Evolutionary conservation across 2,888 invertebrate genomes (phyloP), one percentile per base, ranked within the genome.

Genomic region (Uropetala carovei): DNA sequence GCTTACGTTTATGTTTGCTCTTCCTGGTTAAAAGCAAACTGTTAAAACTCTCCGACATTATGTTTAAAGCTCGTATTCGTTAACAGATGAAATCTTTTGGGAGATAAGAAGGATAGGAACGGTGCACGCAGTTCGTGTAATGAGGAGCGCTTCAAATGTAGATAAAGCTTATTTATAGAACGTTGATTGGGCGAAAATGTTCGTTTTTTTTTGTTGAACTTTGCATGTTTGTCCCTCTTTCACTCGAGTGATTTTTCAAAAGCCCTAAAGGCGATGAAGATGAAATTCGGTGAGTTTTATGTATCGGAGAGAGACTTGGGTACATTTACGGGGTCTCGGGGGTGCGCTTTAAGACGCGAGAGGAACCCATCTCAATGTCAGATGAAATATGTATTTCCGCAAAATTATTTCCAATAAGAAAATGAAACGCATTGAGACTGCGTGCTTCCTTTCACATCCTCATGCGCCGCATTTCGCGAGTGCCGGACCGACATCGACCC

Each of bases 331-430:
- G 75, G 27, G 22, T n/a, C 22, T 13, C 22, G 18, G 13, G 5
- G 43, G 27, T 22, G 75, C 13, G 27, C 75, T 75, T 27, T 4
- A 75, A 75, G 11, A 27, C 7, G 8, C 8, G n/a, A 9, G 68
- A 18, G 13, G 27, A 75, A 75, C 75, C 75, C 22, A 75, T 75
- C 75, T 75, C 75, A 75, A 75, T 27, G 75, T 75, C 75, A 75
- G 75, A 75, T 75, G 27, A 75, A 75, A 75, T 27, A 75, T 75
- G 22, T 27, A 75, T 75, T 75, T 13, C 75, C 75, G 22, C 75
- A 75, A 75, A 75, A 75, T 27, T 2, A 27, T 27, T 75, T 16
- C 75, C 75, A 43, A 18, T 75, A 75, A 75, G 75, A 75, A 75
- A 75, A 75, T n/a, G 75, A 75, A 75, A 27, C 3, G 43, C 43